phyloP scores from a whole-genome alignment of 1,140 invertebrate genomes.

The Trichonephila clavata region DNA sequence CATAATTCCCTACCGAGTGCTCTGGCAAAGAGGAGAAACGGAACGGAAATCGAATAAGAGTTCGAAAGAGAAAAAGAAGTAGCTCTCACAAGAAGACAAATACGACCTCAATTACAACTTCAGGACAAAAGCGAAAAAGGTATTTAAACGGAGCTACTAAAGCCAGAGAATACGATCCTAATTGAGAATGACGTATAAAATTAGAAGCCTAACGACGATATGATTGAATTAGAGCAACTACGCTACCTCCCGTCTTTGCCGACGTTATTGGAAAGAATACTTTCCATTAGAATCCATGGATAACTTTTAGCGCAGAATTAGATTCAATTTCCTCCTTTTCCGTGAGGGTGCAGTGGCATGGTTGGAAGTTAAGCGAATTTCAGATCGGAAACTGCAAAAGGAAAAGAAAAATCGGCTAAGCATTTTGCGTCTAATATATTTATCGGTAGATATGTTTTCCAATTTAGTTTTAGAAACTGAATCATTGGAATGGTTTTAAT shows the following conservation, averaged over 20 bases:
- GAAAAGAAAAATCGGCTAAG: not conserved
- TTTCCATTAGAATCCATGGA: not conserved
- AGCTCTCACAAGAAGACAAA: not conserved
- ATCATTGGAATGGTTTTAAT: not conserved
- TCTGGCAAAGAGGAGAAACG: not conserved
- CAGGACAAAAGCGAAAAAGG: conserved; percentile 54
- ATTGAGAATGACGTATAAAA: conserved; percentile 71
- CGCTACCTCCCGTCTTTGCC: not conserved
- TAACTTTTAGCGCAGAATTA: conserved; percentile 35
- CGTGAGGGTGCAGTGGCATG: not conserved
- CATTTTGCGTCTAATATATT: not conserved
- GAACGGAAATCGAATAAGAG: not conserved
- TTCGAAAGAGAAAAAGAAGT: not conserved
- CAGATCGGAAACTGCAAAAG: not conserved
- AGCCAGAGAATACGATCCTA: conserved; percentile 57
- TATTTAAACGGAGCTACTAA: conserved; percentile 15
- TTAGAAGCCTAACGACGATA: conserved; percentile 68
- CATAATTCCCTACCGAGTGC: not conserved
- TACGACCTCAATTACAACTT: conserved; percentile 45
- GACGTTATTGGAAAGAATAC: conserved; percentile 30
- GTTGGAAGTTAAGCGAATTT: not conserved
- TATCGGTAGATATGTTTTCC: not conserved
- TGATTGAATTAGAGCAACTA: conserved; percentile 66
- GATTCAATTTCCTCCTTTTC: conserved; percentile 22
- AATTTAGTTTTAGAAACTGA: not conserved